Evolutionary conservation across 2,797 vertebrate genomes (phyloP), one percentile per base, ranked within the genome.

Genomic region (Sebastes trivittatus): DNA sequence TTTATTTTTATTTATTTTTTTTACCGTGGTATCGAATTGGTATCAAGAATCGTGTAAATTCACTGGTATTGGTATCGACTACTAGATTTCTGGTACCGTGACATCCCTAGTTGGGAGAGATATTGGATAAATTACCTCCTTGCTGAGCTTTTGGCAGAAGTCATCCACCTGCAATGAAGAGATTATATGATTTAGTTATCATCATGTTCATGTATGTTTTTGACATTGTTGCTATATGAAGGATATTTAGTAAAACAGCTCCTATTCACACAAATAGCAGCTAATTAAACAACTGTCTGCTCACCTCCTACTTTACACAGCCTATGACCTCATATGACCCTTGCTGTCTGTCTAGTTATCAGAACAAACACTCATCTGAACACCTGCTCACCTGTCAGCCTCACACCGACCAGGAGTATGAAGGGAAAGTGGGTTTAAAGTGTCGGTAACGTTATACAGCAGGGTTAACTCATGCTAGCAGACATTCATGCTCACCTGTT

Each of bases 101-200:
- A 36, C 34, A 36, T 36, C 34, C 34, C 34, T 36, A 29, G 52
- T 4, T 49, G 25, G 27, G 5, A 14, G 38, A 23, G 7, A 23
- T 46, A 2, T 6, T 6, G 13, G n/a, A 9, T 11, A n/a, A 25
- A 5, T 86, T 80, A 96, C 96, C 95, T 96, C 95, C 66, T 94
- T 94, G n/a, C 87, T 93, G 72, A 96, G 92, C 3, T 87, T 93
- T 64, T 90, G 89, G 74, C 92, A 92, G 89, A 96, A 96, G 42
- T 90, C 93, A 72, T 96, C 96, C 75, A 96, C 94, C 96, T 96
- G 86, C 49, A 91, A 81, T 11, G 13, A 63, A 70, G 29, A 72
- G 13, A 62, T 10, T 1, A 67, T 1, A 20, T 16, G 2, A 56
- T 34, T 25, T 3, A 36, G 20, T 67, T n/a, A 23, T 11, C 7